Evolutionary conservation across 2,797 vertebrate species (phyloP), one percentile per base, ranked within the genome.

Genomic region (Halcyon chelicuti): DNA sequence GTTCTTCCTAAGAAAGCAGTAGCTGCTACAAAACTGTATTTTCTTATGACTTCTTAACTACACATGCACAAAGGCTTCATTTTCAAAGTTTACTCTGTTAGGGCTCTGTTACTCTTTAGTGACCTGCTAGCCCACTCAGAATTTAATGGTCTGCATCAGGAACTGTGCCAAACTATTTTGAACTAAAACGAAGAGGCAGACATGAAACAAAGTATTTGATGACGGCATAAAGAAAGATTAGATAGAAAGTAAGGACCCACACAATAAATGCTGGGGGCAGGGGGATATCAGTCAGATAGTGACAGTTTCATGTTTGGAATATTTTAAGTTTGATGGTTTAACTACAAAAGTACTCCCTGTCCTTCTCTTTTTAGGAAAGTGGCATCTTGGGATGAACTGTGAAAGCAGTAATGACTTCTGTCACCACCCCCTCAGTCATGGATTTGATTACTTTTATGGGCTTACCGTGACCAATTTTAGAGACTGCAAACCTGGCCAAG

Each of bases 321-420:
- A 4, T 86, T 54, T 15, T 81, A 89, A 62, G 35, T 77, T 62
- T 83, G 54, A 70, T 76, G 75, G 46, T 75, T 85, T 75, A 90
- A 77, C 68, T 94, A 78, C 39, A 88, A 57, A 94, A 92, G 83
- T 71, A 31, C 9, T 85, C 33, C 52, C 33, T 80, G 17, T 70
- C 1, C 29, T 85, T 93, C 22, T 95, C 51, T 95, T 91, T 78
- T 57, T 95, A 99, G 99, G 99, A 54, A 99, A 99, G 94, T 99
- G 99, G 99, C 99, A 99, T 97, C 98, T 99, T 7, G 99, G 99
- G 7, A 94, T 99, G 17, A 99, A 98, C 97, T 99, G 99, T 88
- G 87, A 98, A 82, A 96, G 85, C 90, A 97, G 44, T 5, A 70
- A 94, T 3, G 99, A 99, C 95, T 98, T 99, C 96, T 99, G 99